phyloP scores from a whole-genome alignment of 2,113 vertebrate species.

The Seriola quinqueradiata region DNA sequence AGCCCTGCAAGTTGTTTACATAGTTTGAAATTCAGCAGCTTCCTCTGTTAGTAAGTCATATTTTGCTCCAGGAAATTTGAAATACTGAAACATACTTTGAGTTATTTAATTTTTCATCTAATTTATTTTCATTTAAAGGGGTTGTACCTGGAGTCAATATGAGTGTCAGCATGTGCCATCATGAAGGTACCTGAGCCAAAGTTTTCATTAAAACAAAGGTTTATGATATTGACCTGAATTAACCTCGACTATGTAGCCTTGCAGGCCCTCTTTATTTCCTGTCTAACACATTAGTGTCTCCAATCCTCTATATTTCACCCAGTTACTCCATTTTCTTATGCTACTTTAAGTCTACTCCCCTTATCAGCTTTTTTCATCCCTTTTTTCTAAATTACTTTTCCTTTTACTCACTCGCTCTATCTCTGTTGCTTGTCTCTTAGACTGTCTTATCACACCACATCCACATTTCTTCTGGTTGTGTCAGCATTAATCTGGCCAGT shows the following conservation, averaged over 20 bases:
- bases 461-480: constrained; percentile 37
- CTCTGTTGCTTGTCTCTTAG: neutral
- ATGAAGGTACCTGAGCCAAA: neutral
- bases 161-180: neutral
- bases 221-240: constrained; percentile 5
- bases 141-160: neutral
- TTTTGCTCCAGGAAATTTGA: neutral
- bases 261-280: neutral
- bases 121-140: neutral
- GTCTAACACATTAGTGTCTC: neutral
- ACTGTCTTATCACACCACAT: constrained; percentile 10
- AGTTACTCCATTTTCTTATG: neutral
- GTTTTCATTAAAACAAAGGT: constrained; percentile 1
- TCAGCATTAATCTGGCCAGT: constrained; percentile 42
- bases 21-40: neutral
- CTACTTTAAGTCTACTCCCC: neutral
- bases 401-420: neutral
- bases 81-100: constrained; percentile 1
- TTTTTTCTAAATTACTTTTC: neutral
- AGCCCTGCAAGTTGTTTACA: constrained; percentile 13
- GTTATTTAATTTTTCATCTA: neutral
- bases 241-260: neutral
- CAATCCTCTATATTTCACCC: neutral
- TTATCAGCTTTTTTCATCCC: neutral
- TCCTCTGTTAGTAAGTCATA: neutral